Evolutionary conservation across 1,140 invertebrate species (phyloP), one percentile per base, ranked within the genome.

Genomic region (Drosophila nasuta): DNA sequence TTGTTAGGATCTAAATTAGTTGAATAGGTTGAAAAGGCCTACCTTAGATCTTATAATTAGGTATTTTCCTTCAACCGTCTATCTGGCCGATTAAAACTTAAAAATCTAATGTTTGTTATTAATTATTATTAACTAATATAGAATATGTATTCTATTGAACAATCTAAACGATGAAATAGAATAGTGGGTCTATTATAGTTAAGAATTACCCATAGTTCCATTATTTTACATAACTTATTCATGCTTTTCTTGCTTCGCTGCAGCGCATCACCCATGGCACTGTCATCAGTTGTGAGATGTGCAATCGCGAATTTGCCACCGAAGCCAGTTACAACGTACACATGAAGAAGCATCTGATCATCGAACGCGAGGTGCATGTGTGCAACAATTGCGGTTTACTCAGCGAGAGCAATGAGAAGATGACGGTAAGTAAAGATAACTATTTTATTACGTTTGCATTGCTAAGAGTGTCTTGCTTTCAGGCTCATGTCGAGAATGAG

Each of bases 311-410:
- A 10, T 91, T 91, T 25, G 54, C 77, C 51, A 66, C 57, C 0
- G 82, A 91, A 52, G 54, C 67, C 17, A 82, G 77, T 1, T 82
- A 75, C 60, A 82, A 73, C 35, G 30, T 76, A 0, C 85, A 89
- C 28, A 91, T 81, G 83, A 90, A 87, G 56, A 80, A 76, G 13
- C 83, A 88, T 66, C 54, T 88, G 45, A 88, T 88, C 7, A 92
- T 79, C 10, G 81, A 75, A 15, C 65, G 67, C 2, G 76, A 77
- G 33, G 62, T 79, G 25, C 68, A 63, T 64, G 57, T 87, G 7
- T 92, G 91, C 71, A 54, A n/a, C 15, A 74, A 33, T n/a, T 92
- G 91, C 35, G 91, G 91, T 1, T 46, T 77, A 15, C 48, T 92
- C 8, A 78, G 70, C 33, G 82, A 80, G 20, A 75, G 49, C 52